These are phyloP conservation scores for Heliconius hermathena DNA, from an alignment of 1,140 invertebrate genomes.

Conservation along the genomic window DNA sequence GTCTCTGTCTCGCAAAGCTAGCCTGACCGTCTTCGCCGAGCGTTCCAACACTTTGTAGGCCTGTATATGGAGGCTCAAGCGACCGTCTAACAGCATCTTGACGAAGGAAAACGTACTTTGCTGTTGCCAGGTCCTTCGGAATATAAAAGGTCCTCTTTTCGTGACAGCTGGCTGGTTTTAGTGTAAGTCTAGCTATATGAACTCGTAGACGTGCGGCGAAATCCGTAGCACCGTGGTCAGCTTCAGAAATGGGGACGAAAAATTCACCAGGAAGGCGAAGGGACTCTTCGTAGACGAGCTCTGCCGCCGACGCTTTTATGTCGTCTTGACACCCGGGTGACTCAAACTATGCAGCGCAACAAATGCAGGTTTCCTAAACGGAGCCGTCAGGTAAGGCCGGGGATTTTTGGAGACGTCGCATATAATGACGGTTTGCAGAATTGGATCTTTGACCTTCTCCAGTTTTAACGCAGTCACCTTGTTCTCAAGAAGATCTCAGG, in stretches of 20 bases:
- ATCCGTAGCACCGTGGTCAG: constrained; percentile 25
- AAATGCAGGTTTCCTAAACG: constrained; percentile 10
- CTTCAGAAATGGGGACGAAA: background rate
- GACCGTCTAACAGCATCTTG: constrained; percentile 52
- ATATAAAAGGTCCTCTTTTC: constrained; percentile 43
- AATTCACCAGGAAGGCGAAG: constrained; percentile 29
- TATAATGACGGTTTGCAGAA: too few species aligned
- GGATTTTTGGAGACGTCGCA: background rate
- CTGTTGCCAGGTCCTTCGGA: constrained; percentile 36
- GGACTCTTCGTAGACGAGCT: constrained; percentile 30
- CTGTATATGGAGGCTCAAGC: constrained; percentile 65
- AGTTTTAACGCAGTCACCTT: too few species aligned
- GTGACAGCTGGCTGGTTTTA: constrained; percentile 45
- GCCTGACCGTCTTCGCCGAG: constrained; percentile 49
- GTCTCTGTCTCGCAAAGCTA: constrained; percentile 48
- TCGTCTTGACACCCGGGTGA: constrained; percentile 21
- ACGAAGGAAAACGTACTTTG: constrained; percentile 58
- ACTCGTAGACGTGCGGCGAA: constrained; percentile 39
- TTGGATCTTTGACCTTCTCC: too few species aligned
- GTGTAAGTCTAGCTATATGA: constrained; percentile 41
- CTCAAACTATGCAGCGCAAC: constrained; percentile 6
- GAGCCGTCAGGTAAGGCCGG: background rate
- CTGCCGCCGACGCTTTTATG: constrained; percentile 23
- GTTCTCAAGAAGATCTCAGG: too few species aligned
- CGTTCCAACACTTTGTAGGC: constrained; percentile 57